Conservation (phyloP, 2,888 invertebrate species). For the Heliconius aoede region DNA sequence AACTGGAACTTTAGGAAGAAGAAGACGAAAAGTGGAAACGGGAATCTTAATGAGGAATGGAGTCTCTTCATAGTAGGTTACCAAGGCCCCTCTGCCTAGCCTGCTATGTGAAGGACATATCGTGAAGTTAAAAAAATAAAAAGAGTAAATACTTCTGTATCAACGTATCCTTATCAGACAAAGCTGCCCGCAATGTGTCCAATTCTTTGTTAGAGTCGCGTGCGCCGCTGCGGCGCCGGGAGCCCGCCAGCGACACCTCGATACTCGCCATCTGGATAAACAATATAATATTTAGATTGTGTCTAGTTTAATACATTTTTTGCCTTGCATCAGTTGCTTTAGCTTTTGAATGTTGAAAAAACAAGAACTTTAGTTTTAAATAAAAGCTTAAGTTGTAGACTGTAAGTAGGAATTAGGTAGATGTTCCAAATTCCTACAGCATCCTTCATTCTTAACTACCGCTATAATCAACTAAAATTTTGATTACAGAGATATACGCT, state of each 20-base stretch:
- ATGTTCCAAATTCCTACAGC: too few relatives aligned
- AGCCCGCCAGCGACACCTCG: slow-evolving; percentile 87
- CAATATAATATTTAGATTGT: neutral
- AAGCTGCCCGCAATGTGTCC: slow-evolving; percentile 87
- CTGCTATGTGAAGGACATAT: neutral
- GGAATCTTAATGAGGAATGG: too few relatives aligned
- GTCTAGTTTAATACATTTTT: neutral
- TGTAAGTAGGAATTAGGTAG: too few relatives aligned
- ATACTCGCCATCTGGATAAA: slow-evolving; percentile 90
- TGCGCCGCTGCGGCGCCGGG: slow-evolving; percentile 69
- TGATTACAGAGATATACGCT: neutral
- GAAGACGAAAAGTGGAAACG: too few relatives aligned
- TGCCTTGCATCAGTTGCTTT: neutral
- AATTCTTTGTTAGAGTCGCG: slow-evolving; percentile 71
- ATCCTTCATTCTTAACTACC: too few relatives aligned
- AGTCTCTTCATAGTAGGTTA: too few relatives aligned
- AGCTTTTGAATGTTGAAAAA: neutral
- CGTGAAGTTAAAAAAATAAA: neutral
- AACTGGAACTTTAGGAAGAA: neutral
- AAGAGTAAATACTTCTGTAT: slow-evolving; percentile 86
- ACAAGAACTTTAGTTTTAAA: neutral
- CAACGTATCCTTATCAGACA: slow-evolving; percentile 91
- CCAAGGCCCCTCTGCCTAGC: too few relatives aligned
- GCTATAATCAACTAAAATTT: too few relatives aligned
- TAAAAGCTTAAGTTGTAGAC: too few relatives aligned